Evolutionary conservation across 2,888 invertebrate species (phyloP).

Genomic region (Parasteatoda lunata): DNA sequence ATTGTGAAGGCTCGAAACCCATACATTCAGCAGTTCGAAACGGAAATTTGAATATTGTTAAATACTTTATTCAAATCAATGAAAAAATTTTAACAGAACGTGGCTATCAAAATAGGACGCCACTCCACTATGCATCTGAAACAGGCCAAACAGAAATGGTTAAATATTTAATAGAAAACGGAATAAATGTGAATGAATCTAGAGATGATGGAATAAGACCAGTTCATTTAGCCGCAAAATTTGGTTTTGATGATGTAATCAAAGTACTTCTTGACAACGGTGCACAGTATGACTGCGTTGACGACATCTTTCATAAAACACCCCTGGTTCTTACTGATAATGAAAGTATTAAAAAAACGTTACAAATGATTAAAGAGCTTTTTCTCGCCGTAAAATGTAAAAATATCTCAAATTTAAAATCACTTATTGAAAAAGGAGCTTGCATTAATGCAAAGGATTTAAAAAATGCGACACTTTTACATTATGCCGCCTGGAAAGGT

Average conservation of each 20-base stretch:
- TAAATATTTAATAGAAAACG: conserved; percentile 19
- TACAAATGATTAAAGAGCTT: conserved; percentile 19
- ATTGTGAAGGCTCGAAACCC: background rate
- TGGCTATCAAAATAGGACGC: conserved; percentile 82
- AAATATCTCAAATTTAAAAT: background rate
- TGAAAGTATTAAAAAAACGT: background rate
- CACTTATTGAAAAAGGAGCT: conserved; percentile 22
- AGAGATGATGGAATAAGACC: background rate
- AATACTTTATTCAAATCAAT: background rate
- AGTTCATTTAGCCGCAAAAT: conserved; percentile 25
- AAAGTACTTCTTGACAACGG: conserved; percentile 35
- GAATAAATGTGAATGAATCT: conserved; percentile 17
- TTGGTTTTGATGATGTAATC: conserved; percentile 17
- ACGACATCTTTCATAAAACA: background rate
- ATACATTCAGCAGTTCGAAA: background rate
- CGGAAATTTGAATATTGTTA: background rate
- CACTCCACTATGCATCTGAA: conserved; percentile 77
- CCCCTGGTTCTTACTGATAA: background rate
- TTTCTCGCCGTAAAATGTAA: conserved; percentile 34
- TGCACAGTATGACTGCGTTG: background rate
- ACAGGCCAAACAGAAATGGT: conserved; percentile 12
- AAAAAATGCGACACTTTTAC: conserved; percentile 18
- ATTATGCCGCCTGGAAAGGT: conserved; percentile 54
- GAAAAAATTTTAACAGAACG: conserved; percentile 55
- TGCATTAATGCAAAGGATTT: conserved; percentile 22